Conservation (phyloP, 2,797 vertebrate species). For the Tokudaia tokunoshimensis region DNA sequence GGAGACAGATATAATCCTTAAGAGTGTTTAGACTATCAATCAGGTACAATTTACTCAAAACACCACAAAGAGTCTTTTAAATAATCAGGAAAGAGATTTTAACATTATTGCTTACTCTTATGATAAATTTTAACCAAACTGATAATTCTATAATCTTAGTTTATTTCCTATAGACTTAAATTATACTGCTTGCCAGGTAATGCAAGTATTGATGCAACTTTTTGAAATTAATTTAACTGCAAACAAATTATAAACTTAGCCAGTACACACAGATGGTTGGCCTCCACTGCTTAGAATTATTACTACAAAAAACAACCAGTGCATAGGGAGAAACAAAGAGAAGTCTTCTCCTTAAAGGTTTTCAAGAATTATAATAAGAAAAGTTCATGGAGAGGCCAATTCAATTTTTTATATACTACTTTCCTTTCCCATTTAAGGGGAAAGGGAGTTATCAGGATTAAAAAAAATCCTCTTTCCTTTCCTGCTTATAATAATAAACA, state of each 20-base stretch:
- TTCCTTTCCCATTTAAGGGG: conserved; percentile 57
- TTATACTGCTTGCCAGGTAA: conserved; percentile 50
- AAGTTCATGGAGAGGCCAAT: conserved; percentile 43
- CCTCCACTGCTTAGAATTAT: conserved; percentile 14
- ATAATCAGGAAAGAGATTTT: conserved; percentile 50
- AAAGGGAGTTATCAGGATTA: neutral
- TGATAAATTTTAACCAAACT: conserved; percentile 51
- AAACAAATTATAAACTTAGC: conserved; percentile 61
- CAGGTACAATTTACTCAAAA: conserved; percentile 46
- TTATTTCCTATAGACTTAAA: conserved; percentile 46
- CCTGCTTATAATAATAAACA: conserved; percentile 30
- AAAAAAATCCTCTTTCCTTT: conserved; percentile 2
- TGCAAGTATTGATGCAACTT: neutral
- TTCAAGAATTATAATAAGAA: conserved; percentile 75
- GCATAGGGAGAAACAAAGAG: neutral
- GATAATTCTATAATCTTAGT: neutral
- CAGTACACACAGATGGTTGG: neutral
- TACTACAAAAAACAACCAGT: neutral
- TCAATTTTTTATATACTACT: neutral
- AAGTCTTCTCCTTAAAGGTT: conserved; percentile 30
- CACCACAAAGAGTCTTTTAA: conserved; percentile 32
- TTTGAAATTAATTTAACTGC: conserved; percentile 34
- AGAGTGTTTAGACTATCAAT: conserved; percentile 7
- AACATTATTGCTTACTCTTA: conserved; percentile 74
- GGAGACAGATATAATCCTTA: neutral